Evolutionary conservation across 2,797 vertebrate species (phyloP), one percentile per base, ranked within the genome.

Genomic region (Oophaga sylvatica): DNA sequence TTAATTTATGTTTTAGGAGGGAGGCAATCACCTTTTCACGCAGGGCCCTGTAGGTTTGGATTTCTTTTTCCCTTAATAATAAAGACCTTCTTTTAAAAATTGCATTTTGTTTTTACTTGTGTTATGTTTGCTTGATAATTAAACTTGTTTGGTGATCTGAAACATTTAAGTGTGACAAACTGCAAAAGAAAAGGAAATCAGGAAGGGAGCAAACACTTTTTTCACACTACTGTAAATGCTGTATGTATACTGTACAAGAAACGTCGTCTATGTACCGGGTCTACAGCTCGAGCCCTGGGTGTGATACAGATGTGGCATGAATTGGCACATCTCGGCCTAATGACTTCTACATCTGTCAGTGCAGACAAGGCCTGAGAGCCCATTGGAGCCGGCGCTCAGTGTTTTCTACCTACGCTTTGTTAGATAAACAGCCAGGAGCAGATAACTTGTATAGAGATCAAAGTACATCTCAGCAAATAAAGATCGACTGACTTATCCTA

Each of bases 351-450:
- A 87, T 81, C 45, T 87, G 87, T 87, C 60, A 26, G 62, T 13
- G 73, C 63, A 87, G 87, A 83, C 87, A 76, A 70, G 57, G 41
- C 84, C 85, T 62, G 13, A 35, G n/a, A 63, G 85, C 80, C n/a
- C 45, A 62, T 76, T 57, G 70, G 80, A 57, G 67, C 75, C 63
- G 41, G 48, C 68, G 16, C 87, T 12, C 17, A 31, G n/a, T 80
- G 67, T 80, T 62, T 88, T 63, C 76, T 84, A 73, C 87, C 67
- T 60, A 76, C 70, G 22, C 86, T 83, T 48, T 68, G 73, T 87
- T 68, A 78, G 68, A 84, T 88, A 88, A 83, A 88, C 81, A 88
- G 87, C 87, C 81, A 83, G 82, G 76, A 88, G 87, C 67, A 75
- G 48, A 59, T 59, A 65, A 62, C 63, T 60, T 84, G 35, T 80